A percentile compares a stretch with the other conserved stretches of the same genome.
phyloP scores from a whole-genome alignment of 2,113 vertebrate genomes.

The Pituophis catenifer region DNA sequence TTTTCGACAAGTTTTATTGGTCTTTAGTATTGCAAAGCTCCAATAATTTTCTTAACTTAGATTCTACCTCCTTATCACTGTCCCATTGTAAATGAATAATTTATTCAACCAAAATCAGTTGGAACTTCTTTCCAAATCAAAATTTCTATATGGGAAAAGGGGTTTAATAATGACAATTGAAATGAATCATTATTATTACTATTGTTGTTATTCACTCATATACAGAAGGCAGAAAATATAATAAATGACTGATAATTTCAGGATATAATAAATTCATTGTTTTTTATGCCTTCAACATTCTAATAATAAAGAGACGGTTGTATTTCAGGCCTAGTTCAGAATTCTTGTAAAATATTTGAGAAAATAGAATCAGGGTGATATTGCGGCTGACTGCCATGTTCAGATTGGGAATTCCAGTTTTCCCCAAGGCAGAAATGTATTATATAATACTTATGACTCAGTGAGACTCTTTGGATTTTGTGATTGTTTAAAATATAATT shows the following conservation, averaged over 20 bases:
- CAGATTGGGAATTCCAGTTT: slow-evolving; percentile 23
- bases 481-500: slow-evolving; percentile 21
- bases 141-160: not conserved
- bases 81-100: not conserved
- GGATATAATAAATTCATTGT: not conserved
- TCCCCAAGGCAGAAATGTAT: slow-evolving; percentile 38
- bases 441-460: not conserved
- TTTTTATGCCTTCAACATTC: rapidly evolving
- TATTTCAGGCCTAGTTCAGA: not conserved
- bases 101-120: not conserved
- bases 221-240: not conserved
- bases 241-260: not conserved
- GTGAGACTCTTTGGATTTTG: slow-evolving; percentile 35
- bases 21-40: not conserved
- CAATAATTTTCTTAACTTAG: not conserved
- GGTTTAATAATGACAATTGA: not conserved
- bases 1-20: not conserved
- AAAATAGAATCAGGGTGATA: not conserved
- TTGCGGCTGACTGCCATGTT: not conserved
- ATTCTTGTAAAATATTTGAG: not conserved
- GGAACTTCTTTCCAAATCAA: not conserved
- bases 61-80: not conserved
- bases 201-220: not conserved
- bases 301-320: not conserved
- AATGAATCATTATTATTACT: not conserved